phyloP scores from a whole-genome alignment of 2,888 invertebrate species.

The Lasioglossum lativentre region DNA sequence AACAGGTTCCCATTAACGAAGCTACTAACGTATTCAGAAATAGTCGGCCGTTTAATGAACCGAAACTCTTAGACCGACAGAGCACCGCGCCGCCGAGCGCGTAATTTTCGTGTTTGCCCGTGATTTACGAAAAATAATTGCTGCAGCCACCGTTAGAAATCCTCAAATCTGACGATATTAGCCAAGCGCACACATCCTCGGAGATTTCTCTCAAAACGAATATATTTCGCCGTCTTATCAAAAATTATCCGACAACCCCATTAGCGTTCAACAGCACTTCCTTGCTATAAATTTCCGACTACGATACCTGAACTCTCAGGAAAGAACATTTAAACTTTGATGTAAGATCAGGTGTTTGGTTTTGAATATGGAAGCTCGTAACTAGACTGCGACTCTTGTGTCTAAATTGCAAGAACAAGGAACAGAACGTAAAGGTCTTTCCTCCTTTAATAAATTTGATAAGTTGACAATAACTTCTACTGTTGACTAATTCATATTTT shows the following conservation, averaged over 20 bases:
- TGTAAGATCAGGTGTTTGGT: not conserved
- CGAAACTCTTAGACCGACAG: not conserved
- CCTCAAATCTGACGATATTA: not conserved
- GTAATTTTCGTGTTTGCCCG: not conserved
- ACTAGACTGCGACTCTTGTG: not conserved
- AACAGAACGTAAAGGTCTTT: not conserved
- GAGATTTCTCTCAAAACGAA: not conserved
- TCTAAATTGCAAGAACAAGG: not conserved
- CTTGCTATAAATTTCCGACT: not conserved
- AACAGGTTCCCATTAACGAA: constrained; percentile 33
- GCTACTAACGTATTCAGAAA: constrained; percentile 8
- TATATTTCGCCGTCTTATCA: not conserved
- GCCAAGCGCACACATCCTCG: not conserved
- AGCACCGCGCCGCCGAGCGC: not conserved
- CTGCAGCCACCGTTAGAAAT: not conserved
- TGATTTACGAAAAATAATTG: not conserved
- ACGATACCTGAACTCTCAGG: not conserved
- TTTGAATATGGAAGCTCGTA: not conserved
- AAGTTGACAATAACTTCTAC: not conserved
- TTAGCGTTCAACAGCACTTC: not conserved
- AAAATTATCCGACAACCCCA: not conserved
- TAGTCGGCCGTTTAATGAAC: constrained; percentile 4
- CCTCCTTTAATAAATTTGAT: not conserved
- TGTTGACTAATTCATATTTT: not conserved
- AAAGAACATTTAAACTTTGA: no score